Evolutionary conservation across 2,888 invertebrate genomes (phyloP).

Genomic region (Asteroscopus sphinx): DNA sequence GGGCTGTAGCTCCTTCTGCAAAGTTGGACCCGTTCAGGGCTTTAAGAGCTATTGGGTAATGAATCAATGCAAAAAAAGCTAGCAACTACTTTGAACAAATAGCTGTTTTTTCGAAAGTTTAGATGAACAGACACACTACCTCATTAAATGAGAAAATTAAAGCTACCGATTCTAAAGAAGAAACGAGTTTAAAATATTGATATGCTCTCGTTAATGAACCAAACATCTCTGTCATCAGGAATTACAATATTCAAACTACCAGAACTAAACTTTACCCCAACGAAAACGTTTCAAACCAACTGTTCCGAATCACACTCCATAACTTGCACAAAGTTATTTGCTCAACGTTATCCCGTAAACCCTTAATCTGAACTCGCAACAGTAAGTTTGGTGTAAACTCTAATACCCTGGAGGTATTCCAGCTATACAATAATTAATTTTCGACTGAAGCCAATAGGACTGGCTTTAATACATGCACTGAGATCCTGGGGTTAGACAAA

Average conservation of each 20-base stretch:
- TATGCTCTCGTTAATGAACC: neutral
- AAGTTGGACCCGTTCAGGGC: constrained; percentile 28
- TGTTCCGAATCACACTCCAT: constrained; percentile 34
- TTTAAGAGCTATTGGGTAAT: constrained; percentile 20
- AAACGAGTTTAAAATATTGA: too few species aligned
- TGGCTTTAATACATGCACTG: constrained; percentile 46
- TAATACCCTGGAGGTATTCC: constrained; percentile 55
- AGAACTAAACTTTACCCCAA: constrained; percentile 26
- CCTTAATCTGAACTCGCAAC: constrained; percentile 48
- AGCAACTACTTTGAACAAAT: constrained; percentile 18
- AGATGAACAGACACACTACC: too few species aligned
- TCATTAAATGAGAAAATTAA: too few species aligned
- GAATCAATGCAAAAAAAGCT: constrained; percentile 27
- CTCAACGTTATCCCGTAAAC: constrained; percentile 42
- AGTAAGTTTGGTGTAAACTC: constrained; percentile 48
- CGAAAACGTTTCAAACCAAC: constrained; percentile 34
- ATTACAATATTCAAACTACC: constrained; percentile 23
- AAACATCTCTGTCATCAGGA: constrained; percentile 18
- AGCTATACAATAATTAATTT: constrained; percentile 62
- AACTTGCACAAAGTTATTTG: constrained; percentile 46
- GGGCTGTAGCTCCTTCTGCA: constrained; percentile 19
- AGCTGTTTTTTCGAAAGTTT: constrained; percentile 16
- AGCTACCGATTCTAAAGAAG: too few species aligned
- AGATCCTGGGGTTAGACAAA: constrained; percentile 40
- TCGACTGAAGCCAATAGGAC: constrained; percentile 52